These are phyloP conservation scores for Artibeus jamaicensis DNA, from an alignment of 2,797 vertebrate species.

Conservation along the genomic window DNA sequence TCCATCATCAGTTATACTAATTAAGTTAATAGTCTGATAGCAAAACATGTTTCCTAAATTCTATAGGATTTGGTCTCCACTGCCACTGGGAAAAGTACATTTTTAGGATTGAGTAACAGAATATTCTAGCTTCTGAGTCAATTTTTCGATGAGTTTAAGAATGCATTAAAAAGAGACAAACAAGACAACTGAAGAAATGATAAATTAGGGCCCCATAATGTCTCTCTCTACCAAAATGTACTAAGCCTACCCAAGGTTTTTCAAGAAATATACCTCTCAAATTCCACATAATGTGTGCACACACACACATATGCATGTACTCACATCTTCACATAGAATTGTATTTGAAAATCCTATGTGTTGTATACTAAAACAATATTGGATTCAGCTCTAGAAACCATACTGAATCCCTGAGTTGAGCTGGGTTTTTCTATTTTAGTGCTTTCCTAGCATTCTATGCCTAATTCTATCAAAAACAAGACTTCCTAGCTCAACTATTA, in stretches of 20 bases:
- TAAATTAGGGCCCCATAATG: background rate
- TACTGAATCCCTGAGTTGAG: rapidly evolving
- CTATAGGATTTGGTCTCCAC: background rate
- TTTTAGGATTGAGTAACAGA: background rate
- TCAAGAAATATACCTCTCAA: background rate
- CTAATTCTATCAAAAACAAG: background rate
- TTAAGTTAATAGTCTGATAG: background rate
- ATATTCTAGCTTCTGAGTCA: background rate
- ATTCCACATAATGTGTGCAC: background rate
- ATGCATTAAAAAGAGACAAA: background rate
- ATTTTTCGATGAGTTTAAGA: background rate
- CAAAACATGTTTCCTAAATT: background rate
- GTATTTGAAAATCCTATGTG: background rate
- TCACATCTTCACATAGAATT: background rate
- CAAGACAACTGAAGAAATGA: background rate
- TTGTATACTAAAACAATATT: background rate
- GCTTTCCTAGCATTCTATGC: background rate
- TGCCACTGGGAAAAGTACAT: background rate
- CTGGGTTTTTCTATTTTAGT: background rate
- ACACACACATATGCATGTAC: too few relatives aligned
- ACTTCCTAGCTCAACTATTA: background rate
- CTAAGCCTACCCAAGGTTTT: background rate
- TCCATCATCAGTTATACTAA: background rate
- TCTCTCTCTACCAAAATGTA: background rate
- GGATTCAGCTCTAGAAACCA: background rate